A percentile compares a stretch with the other conserved stretches of the same genome.
phyloP scores from a whole-genome alignment of 2,797 vertebrate species.

The Anas flavirostris region DNA sequence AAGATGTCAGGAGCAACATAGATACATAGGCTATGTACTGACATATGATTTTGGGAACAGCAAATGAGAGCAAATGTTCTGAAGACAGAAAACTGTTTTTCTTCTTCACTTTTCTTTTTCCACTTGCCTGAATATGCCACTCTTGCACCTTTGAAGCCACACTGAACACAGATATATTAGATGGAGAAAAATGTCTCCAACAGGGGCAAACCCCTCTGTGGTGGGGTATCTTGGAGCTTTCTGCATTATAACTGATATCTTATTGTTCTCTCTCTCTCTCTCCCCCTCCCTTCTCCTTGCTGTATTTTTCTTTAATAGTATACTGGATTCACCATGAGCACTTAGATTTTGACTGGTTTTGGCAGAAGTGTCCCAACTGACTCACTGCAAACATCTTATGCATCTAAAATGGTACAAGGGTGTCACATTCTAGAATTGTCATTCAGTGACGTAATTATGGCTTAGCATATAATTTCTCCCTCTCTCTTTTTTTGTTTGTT shows the following conservation, averaged over 20 bases:
- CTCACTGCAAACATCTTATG: not conserved
- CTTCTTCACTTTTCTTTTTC: not conserved
- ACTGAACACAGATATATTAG: not conserved
- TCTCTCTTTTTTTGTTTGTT: too few species aligned
- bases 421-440: not conserved
- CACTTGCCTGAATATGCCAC: not conserved
- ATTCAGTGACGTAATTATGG: not conserved
- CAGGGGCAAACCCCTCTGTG: not conserved
- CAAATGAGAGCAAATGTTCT: not conserved
- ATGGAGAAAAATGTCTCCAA: not conserved
- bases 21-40: not conserved
- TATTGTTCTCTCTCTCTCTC: not conserved
- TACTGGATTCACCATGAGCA: not conserved
- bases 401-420: not conserved
- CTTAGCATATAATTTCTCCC: not conserved
- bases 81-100: not conserved
- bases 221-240: not conserved
- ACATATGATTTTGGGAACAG: not conserved
- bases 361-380: not conserved
- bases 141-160: not conserved
- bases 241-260: not conserved
- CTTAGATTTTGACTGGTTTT: not conserved
- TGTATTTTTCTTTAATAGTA: not conserved
- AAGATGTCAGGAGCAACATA: not conserved
- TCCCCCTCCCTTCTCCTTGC: not conserved